Evolutionary conservation across 2,113 vertebrate species (phyloP), one percentile per base, ranked within the genome.

Genomic region (Picathartes gymnocephalus): DNA sequence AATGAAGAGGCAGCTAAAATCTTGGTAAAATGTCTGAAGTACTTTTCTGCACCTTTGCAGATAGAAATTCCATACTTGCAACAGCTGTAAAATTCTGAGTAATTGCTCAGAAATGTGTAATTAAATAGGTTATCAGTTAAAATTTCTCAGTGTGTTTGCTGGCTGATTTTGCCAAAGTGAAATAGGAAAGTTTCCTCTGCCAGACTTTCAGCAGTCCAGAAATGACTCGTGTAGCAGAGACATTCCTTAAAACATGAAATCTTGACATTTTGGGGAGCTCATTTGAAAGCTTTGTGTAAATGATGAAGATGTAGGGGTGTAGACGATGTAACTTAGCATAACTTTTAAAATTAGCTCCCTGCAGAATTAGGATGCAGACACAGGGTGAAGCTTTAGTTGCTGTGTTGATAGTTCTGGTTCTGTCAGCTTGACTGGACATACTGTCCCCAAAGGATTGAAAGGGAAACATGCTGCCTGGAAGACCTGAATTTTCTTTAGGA

Each of bases 251-350:
- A 79, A 56, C 11, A 3, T 9, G 10, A 25, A 7, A 85, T 33
- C 42, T 51, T 0, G 1, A 7, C 0, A 0, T 62, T 62, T 51
- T 13, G 15, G 25, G 57, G 33, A 78, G 40, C 60, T 62, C 30
- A 13, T 40, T 35, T 45, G 44, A 44, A 6, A n/a, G 45, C 18
- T 53, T 4, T 33, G 9, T 72, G 28, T n/a, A 31, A 48, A 18
- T 15, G 13, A 15, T 53, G 35, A 54, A 13, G 31, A 33, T 4
- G 1, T 6, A 45, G 48, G 11, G 25, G 9, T 71, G 15, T n/a
- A 23, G 33, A 9, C 0, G 8, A 2, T 39, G 14, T 39, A 77
- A 39, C 13, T 64, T 15, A 6, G 33, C 12, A 3, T 50, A 37
- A 42, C 65, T 86, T 79, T 54, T 11, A 27, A 35, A 79, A 40